Percentiles rank a stretch among this genome's conserved stretches.
phyloP scores from a whole-genome alignment of 1,140 invertebrate genomes.

The Subanguina moxae region DNA sequence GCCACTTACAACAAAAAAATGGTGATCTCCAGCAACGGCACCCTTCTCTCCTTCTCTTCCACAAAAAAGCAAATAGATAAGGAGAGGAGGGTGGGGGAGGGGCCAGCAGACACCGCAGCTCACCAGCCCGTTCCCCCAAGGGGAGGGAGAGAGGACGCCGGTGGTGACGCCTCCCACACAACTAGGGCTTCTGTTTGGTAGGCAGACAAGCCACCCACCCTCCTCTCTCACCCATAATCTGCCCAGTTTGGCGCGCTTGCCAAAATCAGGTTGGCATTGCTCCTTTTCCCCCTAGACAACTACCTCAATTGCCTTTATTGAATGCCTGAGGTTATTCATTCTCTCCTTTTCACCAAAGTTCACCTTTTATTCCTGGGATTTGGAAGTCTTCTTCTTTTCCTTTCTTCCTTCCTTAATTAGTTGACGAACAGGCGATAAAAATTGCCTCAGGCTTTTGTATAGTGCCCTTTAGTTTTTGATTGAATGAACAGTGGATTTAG shows the following conservation, averaged over 20 bases:
- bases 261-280: neutral
- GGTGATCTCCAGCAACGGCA: conserved; percentile 2
- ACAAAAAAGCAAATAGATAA: neutral
- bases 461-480: neutral
- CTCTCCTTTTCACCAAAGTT: no score
- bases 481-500: no score
- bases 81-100: neutral
- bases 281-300: no score
- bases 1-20: conserved; percentile 1
- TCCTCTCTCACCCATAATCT: neutral
- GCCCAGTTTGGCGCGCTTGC: neutral
- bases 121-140: neutral
- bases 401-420: neutral
- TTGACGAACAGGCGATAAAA: neutral
- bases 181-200: neutral
- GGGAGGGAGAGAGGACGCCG: neutral
- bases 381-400: neutral
- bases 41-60: neutral
- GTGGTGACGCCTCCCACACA: no score
- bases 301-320: no score
- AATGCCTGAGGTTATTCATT: no score
- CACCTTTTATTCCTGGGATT: no score
- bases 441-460: conserved; percentile 1
- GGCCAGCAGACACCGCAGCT: neutral
- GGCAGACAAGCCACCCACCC: neutral